These are phyloP conservation scores for Upupa epops DNA, from an alignment of 2,113 vertebrate species.

Conservation along the genomic window DNA sequence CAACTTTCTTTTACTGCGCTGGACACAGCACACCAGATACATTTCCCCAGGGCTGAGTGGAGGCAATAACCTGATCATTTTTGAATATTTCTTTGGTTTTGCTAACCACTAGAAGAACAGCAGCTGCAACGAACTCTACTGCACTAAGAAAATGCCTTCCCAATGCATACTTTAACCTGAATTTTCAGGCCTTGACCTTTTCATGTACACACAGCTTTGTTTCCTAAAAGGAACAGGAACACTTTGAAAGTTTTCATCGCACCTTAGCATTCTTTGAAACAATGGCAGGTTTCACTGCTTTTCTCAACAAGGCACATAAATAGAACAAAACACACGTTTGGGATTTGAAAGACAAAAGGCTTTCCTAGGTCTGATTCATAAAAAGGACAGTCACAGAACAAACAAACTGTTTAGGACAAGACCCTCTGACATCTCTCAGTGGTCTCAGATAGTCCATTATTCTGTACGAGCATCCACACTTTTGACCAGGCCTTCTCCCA, in stretches of 20 bases:
- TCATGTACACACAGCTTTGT: background rate
- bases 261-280: constrained; percentile 11
- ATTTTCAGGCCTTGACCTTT: too few relatives aligned
- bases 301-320: background rate
- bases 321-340: background rate
- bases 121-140: background rate
- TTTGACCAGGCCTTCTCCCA: constrained; percentile 89
- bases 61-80: background rate
- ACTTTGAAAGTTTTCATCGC: background rate
- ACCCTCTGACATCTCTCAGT: background rate
- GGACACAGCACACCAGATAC: background rate
- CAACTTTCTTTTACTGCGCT: background rate
- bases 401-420: background rate
- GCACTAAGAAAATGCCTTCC: background rate
- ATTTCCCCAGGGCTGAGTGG: background rate
- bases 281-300: background rate
- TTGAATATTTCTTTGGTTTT: background rate
- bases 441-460: constrained; percentile 85
- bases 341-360: background rate
- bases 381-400: background rate
- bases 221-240: background rate
- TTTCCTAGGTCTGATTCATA: background rate
- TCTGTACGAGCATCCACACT: constrained; percentile 85
- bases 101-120: background rate
- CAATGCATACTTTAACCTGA: background rate